Evolutionary conservation across 2,888 invertebrate species (phyloP).

Genomic region (Hemistola chrysoprasaria): DNA sequence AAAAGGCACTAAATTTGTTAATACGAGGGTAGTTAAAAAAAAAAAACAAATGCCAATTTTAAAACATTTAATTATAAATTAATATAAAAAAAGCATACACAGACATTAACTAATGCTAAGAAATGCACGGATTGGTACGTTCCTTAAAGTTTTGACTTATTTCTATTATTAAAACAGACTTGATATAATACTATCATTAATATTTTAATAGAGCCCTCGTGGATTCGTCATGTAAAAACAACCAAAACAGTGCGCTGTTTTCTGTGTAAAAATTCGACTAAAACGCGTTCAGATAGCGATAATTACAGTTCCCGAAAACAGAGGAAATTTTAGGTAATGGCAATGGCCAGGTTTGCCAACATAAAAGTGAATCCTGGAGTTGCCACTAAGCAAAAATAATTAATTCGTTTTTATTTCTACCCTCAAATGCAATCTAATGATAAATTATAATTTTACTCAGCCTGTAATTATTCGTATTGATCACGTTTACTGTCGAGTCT

Average conservation of each 20-base stretch:
- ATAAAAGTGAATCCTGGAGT: too few relatives aligned
- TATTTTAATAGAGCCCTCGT: slow-evolving; percentile 48
- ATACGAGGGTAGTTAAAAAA: slow-evolving; percentile 10
- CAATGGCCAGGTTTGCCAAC: too few relatives aligned
- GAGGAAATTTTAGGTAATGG: too few relatives aligned
- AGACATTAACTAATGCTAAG: slow-evolving; percentile 72
- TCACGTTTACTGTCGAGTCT: too few relatives aligned
- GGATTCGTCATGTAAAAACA: slow-evolving; percentile 49
- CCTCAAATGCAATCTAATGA: too few relatives aligned
- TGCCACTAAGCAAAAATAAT: too few relatives aligned
- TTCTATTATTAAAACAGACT: slow-evolving; percentile 55
- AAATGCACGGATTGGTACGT: slow-evolving; percentile 80
- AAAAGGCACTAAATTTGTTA: too few relatives aligned
- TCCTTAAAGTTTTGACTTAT: slow-evolving; percentile 48
- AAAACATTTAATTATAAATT: slow-evolving; percentile 78
- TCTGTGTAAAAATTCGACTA: slow-evolving; percentile 11
- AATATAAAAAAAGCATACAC: slow-evolving; percentile 73
- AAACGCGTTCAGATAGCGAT: slow-evolving; percentile 11
- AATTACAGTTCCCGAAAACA: too few relatives aligned
- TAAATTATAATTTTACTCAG: too few relatives aligned
- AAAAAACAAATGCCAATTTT: slow-evolving; percentile 37
- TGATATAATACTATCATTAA: slow-evolving; percentile 55
- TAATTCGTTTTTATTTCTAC: too few relatives aligned
- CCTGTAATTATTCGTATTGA: too few relatives aligned
- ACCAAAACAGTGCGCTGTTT: slow-evolving; percentile 46